A percentile compares a stretch with the other conserved stretches of the same genome.
phyloP scores from a whole-genome alignment of 2,888 invertebrate genomes.

The Euplagia quadripunctaria region DNA sequence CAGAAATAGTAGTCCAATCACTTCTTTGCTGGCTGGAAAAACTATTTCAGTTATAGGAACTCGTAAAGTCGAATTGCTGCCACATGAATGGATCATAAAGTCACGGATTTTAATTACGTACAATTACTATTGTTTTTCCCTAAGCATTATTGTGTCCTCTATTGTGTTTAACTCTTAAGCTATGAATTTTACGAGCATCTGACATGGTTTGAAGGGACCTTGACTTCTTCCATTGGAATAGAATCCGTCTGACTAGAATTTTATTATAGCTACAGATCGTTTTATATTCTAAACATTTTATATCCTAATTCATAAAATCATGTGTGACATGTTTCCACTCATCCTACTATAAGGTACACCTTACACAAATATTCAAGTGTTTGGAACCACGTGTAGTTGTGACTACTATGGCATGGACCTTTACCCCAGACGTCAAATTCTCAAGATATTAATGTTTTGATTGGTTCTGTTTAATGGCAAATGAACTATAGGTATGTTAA shows the following conservation, averaged over 20 bases:
- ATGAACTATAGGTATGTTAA: no score
- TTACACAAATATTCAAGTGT: no score
- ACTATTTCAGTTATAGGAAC: not conserved
- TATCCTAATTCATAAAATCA: not conserved
- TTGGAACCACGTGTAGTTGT: no score
- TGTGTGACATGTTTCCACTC: not conserved
- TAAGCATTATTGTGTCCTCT: slow-evolving; percentile 18
- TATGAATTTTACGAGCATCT: slow-evolving; percentile 12
- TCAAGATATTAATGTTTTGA: no score
- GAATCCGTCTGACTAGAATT: not conserved
- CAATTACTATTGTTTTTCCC: slow-evolving; percentile 47
- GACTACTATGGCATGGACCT: no score
- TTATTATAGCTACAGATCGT: not conserved
- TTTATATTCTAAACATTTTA: not conserved
- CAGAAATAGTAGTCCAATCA: no score
- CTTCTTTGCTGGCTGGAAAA: no score
- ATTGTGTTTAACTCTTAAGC: slow-evolving; percentile 30
- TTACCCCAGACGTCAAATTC: no score
- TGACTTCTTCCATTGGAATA: not conserved
- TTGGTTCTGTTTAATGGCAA: no score
- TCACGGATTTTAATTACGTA: slow-evolving; percentile 42
- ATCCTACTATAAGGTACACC: no score
- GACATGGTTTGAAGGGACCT: not conserved
- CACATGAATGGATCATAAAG: slow-evolving; percentile 35
- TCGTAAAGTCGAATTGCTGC: not conserved